Base-by-base conservation (phyloP, 1,140 invertebrate species). In the Nephotettix cincticeps region DNA sequence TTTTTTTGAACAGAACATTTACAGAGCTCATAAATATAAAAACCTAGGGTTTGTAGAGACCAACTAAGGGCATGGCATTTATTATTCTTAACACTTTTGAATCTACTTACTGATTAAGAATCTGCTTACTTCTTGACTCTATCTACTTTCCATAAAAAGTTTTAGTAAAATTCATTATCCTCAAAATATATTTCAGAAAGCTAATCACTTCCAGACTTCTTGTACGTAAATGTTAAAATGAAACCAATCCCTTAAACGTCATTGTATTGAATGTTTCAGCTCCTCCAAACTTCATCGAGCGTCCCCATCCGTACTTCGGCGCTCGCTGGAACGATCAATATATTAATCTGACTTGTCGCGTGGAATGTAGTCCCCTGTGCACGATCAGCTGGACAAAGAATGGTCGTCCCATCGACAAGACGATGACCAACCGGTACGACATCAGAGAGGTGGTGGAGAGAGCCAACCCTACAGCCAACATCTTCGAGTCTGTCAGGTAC, bases 301-400 rank as follows among this genome's bases (percentile, higher is more conserved):
- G 91, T 43, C 86, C 95, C 69, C 88, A 87, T n/a, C 90, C 89
- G 0, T 93, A 92, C 82, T 88, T 87, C 72, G 93, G 92, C n/a
- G 91, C 87, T 25, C 84, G 91, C 11, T 90, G 89, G 79, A 91
- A 89, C 76, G 86, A 87, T 13, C 84, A 86, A 54, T 47, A 74
- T 40, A 90, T 95, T 47, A 92, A 87, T 65, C 85, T 96, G 11
- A 91, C 90, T 4, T 97, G 94, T 79, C 88, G 92, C 74, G 91
- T 96, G 23, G 94, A 97, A 78, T 96, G 94, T 79, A 92, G 89
- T 4, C 94, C 94, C 0, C 83, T 91, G 13, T 96, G 94, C 79
- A 86, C 88, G 32, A 89, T 97, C 51, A 84, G 88, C 14, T 97
- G 95, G 95, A 84, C 89, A 58, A 94, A 92, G 78, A 88, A 94